Evolutionary conservation across 2,888 invertebrate species (phyloP), one percentile per base, ranked within the genome.

Genomic region (Erynnis tages): DNA sequence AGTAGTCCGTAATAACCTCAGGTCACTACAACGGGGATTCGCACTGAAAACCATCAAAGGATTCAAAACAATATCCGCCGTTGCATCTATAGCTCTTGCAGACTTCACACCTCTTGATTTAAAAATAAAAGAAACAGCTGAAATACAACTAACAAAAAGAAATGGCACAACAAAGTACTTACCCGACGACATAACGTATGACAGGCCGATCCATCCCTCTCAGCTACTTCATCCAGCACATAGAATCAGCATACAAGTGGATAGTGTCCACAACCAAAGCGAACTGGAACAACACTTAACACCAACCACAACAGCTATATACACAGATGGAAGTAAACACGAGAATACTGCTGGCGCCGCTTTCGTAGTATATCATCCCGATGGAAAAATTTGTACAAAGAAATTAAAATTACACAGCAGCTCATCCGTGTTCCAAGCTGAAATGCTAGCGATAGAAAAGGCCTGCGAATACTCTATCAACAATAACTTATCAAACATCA

Each of bases 391-490:
- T n/a, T n/a, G 8, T 1, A 2, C 6, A 2, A 25, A 25, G 6
- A 25, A 25, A 8, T 25, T 2, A 0, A 25, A 25, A 25, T 5
- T 25, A 8, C 25, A 25, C 25, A n/a, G n/a, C 25, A n/a, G 25
- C 14, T 59, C 55, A 23, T 55, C 57, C 0, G 59, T 59, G 0
- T 59, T 32, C 6, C 59, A 59, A n/a, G 55, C 57, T 0, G 59
- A 57, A 23, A 6, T 59, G 8, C 29, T 56, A 0, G 54, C 58
- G 0, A 54, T 56, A 2, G 1, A 23, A 1, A 16, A 35, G 2
- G 44, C 54, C 1, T 29, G 21, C 11, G 11, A 23, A 2, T 45
- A 21, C 29, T 4, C 27, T 1, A 2, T 27, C 0, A n/a, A 3
- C 1, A 35, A 17, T 2, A 7, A 37, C 1, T 19, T 23, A 2